A percentile compares a stretch with the other conserved stretches of the same genome.
These are phyloP conservation scores for Cassiopea andromeda DNA, from an alignment of 30 jellyfish, hydroid and myxozoan genomes.

Conservation along the genomic window DNA sequence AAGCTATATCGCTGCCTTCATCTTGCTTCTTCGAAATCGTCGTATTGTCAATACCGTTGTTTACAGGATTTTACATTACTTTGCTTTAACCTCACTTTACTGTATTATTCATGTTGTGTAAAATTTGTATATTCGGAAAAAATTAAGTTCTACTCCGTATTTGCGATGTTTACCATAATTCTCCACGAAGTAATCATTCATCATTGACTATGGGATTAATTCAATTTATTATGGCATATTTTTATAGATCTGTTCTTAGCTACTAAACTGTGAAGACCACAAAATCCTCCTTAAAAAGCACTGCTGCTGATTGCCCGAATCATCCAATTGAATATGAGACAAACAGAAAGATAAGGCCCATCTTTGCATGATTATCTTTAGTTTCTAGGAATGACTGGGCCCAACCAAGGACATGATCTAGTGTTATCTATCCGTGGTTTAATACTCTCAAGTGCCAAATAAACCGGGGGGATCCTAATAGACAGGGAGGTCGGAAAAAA, in stretches of 20 bases:
- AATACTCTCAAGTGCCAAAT: too few relatives aligned
- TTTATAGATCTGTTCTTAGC: neutral
- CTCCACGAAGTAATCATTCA: neutral
- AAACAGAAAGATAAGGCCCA: neutral
- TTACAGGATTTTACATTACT: neutral
- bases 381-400: neutral
- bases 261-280: neutral
- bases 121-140: neutral
- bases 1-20: too few relatives aligned
- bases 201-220: neutral
- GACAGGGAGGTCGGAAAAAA: too few relatives aligned
- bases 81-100: neutral
- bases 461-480: too few relatives aligned
- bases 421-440: neutral
- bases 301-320: conserved; percentile 8
- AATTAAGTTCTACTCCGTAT: neutral
- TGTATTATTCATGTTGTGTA: neutral
- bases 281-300: neutral
- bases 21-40: too few relatives aligned
- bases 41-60: neutral
- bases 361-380: neutral
- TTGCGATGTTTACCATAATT: neutral
- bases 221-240: neutral
- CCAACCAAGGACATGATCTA: neutral
- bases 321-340: neutral